Conservation (phyloP, 2,888 invertebrate species). For the Drosophila nr. perissopoda region DNA sequence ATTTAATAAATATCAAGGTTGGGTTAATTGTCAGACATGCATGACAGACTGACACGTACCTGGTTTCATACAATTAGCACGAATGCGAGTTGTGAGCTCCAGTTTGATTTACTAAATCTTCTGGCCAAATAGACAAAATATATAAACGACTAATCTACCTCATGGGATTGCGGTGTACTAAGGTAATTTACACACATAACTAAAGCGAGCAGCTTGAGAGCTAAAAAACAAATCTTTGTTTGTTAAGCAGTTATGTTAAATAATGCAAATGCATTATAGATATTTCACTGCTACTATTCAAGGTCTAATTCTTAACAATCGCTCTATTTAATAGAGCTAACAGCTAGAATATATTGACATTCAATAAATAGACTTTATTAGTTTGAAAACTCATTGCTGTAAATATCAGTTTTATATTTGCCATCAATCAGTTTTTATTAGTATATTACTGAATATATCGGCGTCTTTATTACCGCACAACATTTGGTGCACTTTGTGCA, state of each 20-base stretch:
- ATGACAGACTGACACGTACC: constrained; percentile 13
- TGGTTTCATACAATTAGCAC: constrained; percentile 13
- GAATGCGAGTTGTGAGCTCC: not conserved
- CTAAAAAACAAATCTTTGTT: constrained; percentile 10
- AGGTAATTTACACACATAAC: constrained; percentile 44
- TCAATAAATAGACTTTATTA: not conserved
- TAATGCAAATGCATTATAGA: constrained; percentile 20
- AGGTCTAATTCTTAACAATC: constrained; percentile 1
- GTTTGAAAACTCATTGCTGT: not conserved
- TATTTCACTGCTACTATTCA: not conserved
- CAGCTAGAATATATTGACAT: not conserved
- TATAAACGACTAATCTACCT: constrained; percentile 5
- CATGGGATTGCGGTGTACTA: constrained; percentile 20
- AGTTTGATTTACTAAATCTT: constrained; percentile 29
- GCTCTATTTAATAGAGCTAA: constrained; percentile 1
- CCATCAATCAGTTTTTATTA: constrained; percentile 18
- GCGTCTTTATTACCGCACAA: not conserved
- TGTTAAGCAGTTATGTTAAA: constrained; percentile 46
- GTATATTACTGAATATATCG: constrained; percentile 1
- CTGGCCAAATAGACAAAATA: constrained; percentile 9
- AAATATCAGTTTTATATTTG: not conserved
- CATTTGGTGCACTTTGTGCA: not conserved
- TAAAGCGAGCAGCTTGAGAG: constrained; percentile 13
- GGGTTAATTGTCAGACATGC: constrained; percentile 30
- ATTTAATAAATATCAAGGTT: constrained; percentile 68